A percentile compares a stretch with the other conserved stretches of the same genome.
Conservation (phyloP, 1,140 invertebrate species). For the Nasonia vitripennis region DNA sequence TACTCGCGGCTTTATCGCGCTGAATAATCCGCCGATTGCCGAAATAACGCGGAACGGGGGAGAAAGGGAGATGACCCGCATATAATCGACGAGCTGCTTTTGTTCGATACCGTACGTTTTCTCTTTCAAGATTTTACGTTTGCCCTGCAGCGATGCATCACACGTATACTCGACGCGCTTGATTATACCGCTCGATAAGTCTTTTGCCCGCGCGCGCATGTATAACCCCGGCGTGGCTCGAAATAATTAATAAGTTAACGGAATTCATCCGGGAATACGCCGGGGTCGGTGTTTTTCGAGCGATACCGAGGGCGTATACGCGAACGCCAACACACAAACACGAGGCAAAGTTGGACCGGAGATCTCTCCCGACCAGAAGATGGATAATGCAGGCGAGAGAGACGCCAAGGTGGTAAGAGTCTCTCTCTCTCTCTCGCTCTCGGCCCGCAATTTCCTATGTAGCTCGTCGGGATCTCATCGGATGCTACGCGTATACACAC, state of each 20-base stretch:
- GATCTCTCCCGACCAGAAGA: neutral
- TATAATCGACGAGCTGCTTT: no score
- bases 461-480: neutral
- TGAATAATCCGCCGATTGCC: no score
- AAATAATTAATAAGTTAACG: neutral
- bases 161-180: no score
- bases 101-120: no score
- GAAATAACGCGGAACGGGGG: no score
- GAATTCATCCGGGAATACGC: neutral
- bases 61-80: no score
- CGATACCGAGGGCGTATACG: neutral
- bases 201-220: no score
- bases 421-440: neutral
- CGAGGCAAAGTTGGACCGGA: constrained; percentile 2
- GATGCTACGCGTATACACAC: neutral
- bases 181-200: no score
- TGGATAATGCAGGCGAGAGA: neutral
- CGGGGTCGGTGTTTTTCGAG: neutral
- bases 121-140: no score
- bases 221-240: no score
- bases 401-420: neutral
- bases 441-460: neutral
- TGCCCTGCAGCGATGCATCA: no score
- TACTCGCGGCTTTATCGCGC: neutral
- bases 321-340: neutral